Conservation (phyloP, 92 coral and sea anemone genomes). For the Zoanthus solanderi region DNA sequence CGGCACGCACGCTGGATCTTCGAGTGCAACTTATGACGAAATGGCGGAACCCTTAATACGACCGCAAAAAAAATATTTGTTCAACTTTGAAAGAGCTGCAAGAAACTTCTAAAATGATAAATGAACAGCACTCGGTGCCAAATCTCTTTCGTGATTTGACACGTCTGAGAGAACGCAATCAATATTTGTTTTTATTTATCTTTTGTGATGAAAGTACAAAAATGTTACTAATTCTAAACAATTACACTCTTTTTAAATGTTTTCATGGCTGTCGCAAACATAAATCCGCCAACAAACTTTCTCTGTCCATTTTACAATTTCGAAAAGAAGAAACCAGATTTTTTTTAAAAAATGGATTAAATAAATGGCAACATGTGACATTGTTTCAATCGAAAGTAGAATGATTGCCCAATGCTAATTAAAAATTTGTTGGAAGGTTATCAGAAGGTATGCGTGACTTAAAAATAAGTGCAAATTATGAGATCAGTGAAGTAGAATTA, state of each 20-base stretch:
- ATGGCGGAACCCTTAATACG: not conserved
- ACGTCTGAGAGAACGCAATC: not conserved
- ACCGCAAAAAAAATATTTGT: not conserved
- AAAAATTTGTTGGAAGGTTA: not conserved
- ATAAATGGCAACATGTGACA: not conserved
- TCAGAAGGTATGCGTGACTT: constrained; percentile 14
- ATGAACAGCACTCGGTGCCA: not conserved
- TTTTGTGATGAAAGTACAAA: not conserved
- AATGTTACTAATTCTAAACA: constrained; percentile 13
- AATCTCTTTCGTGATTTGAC: constrained; percentile 7
- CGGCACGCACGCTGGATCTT: constrained; percentile 27
- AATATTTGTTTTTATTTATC: constrained; percentile 12
- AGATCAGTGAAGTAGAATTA: not conserved
- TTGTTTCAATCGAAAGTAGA: not conserved
- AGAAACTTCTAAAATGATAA: not conserved
- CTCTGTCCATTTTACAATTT: not conserved
- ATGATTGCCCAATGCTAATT: not conserved
- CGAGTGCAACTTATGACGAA: not conserved
- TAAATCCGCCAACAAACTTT: not conserved
- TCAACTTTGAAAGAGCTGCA: not conserved
- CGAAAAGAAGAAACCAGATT: constrained; percentile 1
- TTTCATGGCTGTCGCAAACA: not conserved
- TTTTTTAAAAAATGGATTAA: not conserved
- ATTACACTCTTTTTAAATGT: constrained; percentile 11
- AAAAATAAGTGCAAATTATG: not conserved